Conservation (phyloP, 2,797 vertebrate species). For the Ciconia nigra region DNA sequence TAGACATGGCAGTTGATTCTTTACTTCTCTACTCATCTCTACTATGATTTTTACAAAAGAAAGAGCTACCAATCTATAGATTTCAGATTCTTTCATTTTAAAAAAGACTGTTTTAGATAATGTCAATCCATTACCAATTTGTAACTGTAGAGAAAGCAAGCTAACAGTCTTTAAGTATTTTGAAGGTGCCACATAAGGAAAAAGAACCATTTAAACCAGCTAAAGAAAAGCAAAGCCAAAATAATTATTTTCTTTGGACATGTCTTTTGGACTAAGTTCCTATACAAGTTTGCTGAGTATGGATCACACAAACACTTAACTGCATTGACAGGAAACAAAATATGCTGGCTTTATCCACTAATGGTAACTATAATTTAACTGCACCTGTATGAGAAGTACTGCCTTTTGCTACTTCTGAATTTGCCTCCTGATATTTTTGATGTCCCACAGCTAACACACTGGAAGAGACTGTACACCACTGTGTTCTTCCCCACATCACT, state of each 20-base stretch:
- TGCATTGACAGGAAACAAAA: background rate
- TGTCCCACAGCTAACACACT: background rate
- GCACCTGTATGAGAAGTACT: background rate
- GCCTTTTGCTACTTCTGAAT: background rate
- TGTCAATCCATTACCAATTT: background rate
- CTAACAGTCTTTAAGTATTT: background rate
- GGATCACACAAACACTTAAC: background rate
- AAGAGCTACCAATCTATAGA: background rate
- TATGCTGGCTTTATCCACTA: background rate
- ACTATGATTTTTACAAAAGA: background rate
- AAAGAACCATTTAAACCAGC: background rate
- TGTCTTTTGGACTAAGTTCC: background rate
- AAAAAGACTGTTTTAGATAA: background rate
- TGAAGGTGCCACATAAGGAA: background rate
- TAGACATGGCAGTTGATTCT: background rate
- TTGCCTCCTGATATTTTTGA: background rate
- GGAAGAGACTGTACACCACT: background rate
- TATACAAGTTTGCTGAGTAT: background rate
- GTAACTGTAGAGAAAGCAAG: background rate
- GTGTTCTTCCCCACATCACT: background rate
- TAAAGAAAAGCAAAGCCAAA: background rate
- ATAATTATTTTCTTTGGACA: background rate
- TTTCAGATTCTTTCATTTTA: background rate
- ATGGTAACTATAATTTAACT: background rate
- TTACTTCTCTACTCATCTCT: background rate